phyloP scores from a whole-genome alignment of 2,113 vertebrate genomes.

The Tor tambroides region DNA sequence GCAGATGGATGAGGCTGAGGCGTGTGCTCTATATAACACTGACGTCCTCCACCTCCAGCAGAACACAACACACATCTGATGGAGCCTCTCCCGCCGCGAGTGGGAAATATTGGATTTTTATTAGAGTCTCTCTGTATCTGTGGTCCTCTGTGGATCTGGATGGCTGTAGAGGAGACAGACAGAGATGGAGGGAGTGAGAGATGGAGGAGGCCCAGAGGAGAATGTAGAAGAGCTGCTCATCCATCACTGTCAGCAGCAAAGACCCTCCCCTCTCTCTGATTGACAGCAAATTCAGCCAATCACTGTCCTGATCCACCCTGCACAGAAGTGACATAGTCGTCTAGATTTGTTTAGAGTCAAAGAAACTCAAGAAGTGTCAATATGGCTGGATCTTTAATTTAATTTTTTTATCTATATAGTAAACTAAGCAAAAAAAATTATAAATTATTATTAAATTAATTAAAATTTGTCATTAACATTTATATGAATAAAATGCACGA shows the following conservation, averaged over 20 bases:
- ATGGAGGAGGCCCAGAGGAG: constrained; percentile 20
- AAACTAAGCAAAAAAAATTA: no score
- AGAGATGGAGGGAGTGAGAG: constrained; percentile 11
- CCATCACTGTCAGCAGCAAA: constrained; percentile 40
- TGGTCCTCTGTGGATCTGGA: constrained; percentile 28
- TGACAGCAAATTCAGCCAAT: background rate
- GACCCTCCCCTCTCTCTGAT: background rate
- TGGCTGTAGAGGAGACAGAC: background rate
- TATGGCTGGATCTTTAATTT: background rate
- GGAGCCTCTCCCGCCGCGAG: constrained; percentile 62
- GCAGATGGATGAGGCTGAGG: background rate
- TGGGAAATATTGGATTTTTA: constrained; percentile 69
- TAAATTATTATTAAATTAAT: no score
- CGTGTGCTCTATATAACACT: background rate
- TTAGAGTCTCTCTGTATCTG: constrained; percentile 58
- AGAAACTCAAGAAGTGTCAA: background rate
- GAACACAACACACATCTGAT: no score
- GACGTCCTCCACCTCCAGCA: constrained; percentile 22
- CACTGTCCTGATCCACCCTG: background rate
- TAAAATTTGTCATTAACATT: no score
- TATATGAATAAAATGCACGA: no score
- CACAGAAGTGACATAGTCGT: background rate
- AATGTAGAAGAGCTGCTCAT: constrained; percentile 27
- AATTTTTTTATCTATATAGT: no score
- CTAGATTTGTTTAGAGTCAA: background rate